A percentile compares a stretch with the other conserved stretches of the same genome.
Evolutionary conservation across 2,113 vertebrate species (phyloP).

Genomic region (Colossoma macropomum): DNA sequence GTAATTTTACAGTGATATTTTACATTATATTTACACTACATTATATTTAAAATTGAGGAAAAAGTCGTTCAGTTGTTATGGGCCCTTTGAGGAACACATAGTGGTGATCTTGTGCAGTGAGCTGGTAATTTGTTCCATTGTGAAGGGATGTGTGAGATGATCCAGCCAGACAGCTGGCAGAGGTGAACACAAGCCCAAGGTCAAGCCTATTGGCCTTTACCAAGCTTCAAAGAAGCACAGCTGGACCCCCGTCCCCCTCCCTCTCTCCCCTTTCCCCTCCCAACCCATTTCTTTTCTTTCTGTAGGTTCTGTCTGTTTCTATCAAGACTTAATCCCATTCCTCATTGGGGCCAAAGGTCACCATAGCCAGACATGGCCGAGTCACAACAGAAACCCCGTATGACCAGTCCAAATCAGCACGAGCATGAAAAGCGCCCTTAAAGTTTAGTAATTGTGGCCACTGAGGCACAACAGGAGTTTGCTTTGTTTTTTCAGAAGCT

Average conservation of each 20-base stretch:
- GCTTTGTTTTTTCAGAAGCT: conserved; percentile 1
- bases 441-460: not conserved
- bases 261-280: not conserved
- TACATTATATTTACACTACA: no score
- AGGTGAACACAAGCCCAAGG: conserved; percentile 68
- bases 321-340: conserved; percentile 42
- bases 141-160: conserved; percentile 59
- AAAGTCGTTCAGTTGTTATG: not conserved
- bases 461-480: not conserved
- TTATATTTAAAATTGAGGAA: no score
- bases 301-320: not conserved
- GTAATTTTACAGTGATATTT: no score
- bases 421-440: not conserved
- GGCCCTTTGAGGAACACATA: not conserved
- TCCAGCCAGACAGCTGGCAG: conserved; percentile 63
- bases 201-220: conserved; percentile 62
- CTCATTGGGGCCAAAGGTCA: conserved; percentile 64
- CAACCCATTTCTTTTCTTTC: conserved; percentile 1
- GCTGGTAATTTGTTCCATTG: conserved; percentile 60
- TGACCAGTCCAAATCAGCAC: conserved; percentile 3
- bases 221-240: conserved; percentile 72
- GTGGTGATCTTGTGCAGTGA: conserved; percentile 2
- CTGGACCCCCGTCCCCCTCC: conserved; percentile 10
- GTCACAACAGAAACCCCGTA: conserved; percentile 23
- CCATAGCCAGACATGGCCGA: conserved; percentile 52